Percentiles rank a stretch among this genome's conserved stretches.
Evolutionary conservation across 2,888 invertebrate genomes (phyloP).

Genomic region (Glaucopsyche alexis): DNA sequence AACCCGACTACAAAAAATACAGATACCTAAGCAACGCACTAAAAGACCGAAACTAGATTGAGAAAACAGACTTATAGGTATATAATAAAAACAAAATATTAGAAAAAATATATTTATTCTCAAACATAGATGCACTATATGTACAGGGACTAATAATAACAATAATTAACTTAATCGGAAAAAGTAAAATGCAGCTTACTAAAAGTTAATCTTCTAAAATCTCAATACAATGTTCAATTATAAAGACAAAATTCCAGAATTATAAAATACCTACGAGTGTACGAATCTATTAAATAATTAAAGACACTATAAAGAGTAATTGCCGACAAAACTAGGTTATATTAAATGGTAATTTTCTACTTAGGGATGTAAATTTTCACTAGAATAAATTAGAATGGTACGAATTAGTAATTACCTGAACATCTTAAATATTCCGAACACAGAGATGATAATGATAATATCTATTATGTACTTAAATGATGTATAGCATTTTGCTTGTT

Average conservation of each 20-base stretch:
- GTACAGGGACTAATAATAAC: neutral
- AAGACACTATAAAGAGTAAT: neutral
- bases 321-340: neutral
- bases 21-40: too few species aligned
- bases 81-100: neutral
- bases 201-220: neutral
- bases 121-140: constrained; percentile 5
- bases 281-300: neutral
- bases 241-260: too few species aligned
- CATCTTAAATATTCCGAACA: neutral
- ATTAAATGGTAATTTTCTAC: neutral
- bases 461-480: neutral
- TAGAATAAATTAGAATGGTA: constrained; percentile 19
- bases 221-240: neutral
- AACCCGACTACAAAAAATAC: too few species aligned
- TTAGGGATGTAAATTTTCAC: constrained; percentile 2
- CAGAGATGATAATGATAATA: neutral
- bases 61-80: too few species aligned
- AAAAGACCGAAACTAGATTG: too few species aligned
- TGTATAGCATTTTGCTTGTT: neutral
- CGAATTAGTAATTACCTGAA: neutral
- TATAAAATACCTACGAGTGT: too few species aligned
- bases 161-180: constrained; percentile 4
- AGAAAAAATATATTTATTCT: neutral
- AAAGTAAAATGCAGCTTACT: constrained; percentile 12